A percentile compares a stretch with the other conserved stretches of the same genome.
Conservation (phyloP, 2,113 vertebrate genomes). For the Vicugna pacos region DNA sequence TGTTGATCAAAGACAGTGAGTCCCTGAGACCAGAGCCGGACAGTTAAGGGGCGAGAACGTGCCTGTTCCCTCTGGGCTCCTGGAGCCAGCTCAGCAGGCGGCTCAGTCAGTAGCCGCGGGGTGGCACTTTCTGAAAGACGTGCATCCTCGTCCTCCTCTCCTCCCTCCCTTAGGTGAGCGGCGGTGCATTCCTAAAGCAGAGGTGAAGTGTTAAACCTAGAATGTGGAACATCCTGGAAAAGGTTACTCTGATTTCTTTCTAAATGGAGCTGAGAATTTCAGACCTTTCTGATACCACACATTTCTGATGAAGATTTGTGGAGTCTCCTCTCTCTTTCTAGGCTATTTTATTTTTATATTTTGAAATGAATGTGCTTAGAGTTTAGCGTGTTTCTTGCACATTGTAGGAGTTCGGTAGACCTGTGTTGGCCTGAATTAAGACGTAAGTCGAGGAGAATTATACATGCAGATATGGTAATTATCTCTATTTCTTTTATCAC, state of each 20-base stretch:
- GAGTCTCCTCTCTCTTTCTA: not conserved
- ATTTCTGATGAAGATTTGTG: not conserved
- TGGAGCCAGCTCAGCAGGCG: not conserved
- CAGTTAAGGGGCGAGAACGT: not conserved
- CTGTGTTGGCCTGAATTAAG: not conserved
- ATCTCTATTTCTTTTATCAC: not conserved
- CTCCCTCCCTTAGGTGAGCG: not conserved
- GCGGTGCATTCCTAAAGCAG: not conserved
- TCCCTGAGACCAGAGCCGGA: not conserved
- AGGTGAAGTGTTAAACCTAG: not conserved
- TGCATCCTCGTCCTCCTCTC: not conserved
- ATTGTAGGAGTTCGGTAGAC: not conserved
- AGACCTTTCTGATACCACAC: not conserved
- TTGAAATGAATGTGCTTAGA: not conserved
- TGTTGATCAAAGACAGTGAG: not conserved
- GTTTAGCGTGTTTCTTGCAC: not conserved
- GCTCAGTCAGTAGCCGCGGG: fast-evolving
- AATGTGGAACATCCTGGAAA: not conserved
- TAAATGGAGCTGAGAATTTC: not conserved
- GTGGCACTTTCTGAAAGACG: not conserved
- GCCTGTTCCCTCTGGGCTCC: fast-evolving
- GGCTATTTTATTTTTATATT: not conserved
- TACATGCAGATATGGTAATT: too few relatives aligned
- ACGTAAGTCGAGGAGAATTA: not conserved
- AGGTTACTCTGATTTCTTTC: not conserved